Evolutionary conservation across 37 sponge, comb jelly and placozoan species (phyloP), one percentile per base, ranked within the genome.

Genomic region (Tethya wilhelma): DNA sequence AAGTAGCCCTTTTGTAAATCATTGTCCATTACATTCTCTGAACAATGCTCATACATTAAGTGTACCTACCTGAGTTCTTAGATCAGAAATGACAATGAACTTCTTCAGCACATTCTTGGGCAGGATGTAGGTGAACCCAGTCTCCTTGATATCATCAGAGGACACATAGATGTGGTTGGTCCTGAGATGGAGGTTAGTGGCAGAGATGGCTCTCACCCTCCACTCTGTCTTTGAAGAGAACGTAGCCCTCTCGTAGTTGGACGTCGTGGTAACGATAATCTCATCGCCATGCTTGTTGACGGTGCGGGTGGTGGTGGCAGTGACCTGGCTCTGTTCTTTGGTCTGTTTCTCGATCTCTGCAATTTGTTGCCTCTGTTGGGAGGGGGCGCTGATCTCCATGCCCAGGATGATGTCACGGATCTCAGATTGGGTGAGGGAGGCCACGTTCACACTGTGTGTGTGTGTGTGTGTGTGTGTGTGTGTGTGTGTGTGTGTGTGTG

Each of bases 331-430:
- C 77, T 98, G 99, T 49, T 98, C 99, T 75, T 94, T 96, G 17
- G 99, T 96, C 78, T 98, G 99, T 71, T 98, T 98, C 93, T 98
- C 99, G n/a, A 98, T 98, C 77, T 98, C 99, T 22, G 99, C 99
- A 41, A 98, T 98, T 26, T 65, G 99, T 65, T 98, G 99, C 20
- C 99, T 39, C 86, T 98, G 99, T 75, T 96, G 97, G 22, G 97
- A 96, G 38, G 99, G 99, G 20, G 99, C 99, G 28, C 91, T 90
- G 79, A 98, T 98, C 87, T 98, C 99, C 99, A 98, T 98, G 40
- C 99, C 99, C 53, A 98, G 89, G 44, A 98, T 98, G 69, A 98
- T 96, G 65, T 98, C 99, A 2, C 99, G 84, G 80, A 98, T 96
- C 79, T 98, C 99, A 49, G 95, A 94, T 77, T 98, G 96, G 38